Percentiles rank a stretch among this genome's conserved stretches.
phyloP scores from a whole-genome alignment of 2,113 vertebrate genomes.

The Campylomormyrus numenius region DNA sequence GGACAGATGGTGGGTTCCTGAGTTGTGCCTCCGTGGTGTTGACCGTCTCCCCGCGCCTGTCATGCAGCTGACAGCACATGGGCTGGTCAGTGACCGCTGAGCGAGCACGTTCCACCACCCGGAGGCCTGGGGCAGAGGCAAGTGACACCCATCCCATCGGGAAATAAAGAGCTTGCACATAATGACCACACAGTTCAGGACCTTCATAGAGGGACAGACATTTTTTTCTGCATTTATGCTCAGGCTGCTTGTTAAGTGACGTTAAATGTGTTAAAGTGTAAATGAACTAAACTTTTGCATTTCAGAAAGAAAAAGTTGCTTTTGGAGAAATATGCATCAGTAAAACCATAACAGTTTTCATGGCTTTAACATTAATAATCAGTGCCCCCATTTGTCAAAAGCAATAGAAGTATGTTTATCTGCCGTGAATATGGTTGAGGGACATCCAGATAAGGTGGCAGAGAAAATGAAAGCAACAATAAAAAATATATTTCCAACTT shows the following conservation, averaged over 20 bases:
- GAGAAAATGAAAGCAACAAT: neutral
- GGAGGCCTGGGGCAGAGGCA: neutral
- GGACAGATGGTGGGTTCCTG: conserved; percentile 16
- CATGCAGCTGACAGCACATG: conserved; percentile 10
- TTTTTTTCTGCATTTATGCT: neutral
- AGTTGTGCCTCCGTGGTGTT: neutral
- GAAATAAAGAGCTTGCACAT: neutral
- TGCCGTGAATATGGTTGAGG: neutral
- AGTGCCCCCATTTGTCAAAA: neutral
- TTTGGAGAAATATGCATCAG: neutral
- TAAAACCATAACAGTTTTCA: neutral
- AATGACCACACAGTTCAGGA: neutral
- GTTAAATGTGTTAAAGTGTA: neutral
- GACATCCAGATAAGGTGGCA: neutral
- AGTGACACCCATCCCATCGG: conserved; percentile 1
- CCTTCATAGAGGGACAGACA: neutral
- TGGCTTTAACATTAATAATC: neutral
- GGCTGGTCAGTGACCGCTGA: neutral
- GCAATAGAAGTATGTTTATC: neutral
- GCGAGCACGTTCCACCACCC: neutral
- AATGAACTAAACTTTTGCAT: neutral
- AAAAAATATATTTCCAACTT: neutral
- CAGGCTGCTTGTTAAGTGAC: neutral
- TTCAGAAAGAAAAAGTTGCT: neutral
- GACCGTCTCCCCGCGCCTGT: neutral